Evolutionary conservation across 1,140 invertebrate genomes (phyloP).

Genomic region (Anoplophora glabripennis): DNA sequence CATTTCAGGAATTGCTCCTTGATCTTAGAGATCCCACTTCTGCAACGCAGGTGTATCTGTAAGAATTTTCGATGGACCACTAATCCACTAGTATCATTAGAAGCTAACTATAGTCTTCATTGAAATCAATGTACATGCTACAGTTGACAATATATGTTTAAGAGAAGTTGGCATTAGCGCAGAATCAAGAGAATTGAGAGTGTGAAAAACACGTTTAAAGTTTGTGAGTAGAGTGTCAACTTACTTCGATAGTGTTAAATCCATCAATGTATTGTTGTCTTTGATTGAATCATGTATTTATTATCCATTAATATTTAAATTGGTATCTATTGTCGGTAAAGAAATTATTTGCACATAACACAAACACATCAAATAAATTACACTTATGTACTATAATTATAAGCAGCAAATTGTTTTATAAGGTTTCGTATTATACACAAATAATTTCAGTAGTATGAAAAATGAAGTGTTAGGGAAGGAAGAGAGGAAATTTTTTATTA

Average conservation of each 20-base stretch:
- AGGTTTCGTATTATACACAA: too few relatives aligned
- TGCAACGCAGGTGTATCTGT: too few relatives aligned
- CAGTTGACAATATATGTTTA: too few relatives aligned
- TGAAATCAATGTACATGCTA: too few relatives aligned
- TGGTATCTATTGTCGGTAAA: not conserved
- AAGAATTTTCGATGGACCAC: too few relatives aligned
- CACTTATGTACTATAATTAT: too few relatives aligned
- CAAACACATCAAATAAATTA: too few relatives aligned
- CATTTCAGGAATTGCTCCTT: too few relatives aligned
- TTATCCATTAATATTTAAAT: conserved; percentile 19
- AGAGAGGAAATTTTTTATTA: not conserved
- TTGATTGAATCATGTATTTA: conserved; percentile 35
- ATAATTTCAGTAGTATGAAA: not conserved
- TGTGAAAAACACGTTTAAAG: conserved; percentile 31
- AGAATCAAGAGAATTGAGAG: conserved; percentile 24
- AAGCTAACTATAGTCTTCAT: too few relatives aligned
- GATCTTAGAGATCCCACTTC: too few relatives aligned
- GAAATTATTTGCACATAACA: not conserved
- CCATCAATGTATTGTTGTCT: conserved; percentile 35
- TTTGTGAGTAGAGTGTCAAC: conserved; percentile 35
- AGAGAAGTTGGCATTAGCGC: conserved; percentile 10
- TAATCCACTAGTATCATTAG: too few relatives aligned
- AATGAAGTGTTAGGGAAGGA: not conserved
- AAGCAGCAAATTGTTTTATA: too few relatives aligned
- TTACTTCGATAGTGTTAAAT: conserved; percentile 42